Conservation (phyloP, 2,113 vertebrate genomes). For the Microtus ochrogaster region DNA sequence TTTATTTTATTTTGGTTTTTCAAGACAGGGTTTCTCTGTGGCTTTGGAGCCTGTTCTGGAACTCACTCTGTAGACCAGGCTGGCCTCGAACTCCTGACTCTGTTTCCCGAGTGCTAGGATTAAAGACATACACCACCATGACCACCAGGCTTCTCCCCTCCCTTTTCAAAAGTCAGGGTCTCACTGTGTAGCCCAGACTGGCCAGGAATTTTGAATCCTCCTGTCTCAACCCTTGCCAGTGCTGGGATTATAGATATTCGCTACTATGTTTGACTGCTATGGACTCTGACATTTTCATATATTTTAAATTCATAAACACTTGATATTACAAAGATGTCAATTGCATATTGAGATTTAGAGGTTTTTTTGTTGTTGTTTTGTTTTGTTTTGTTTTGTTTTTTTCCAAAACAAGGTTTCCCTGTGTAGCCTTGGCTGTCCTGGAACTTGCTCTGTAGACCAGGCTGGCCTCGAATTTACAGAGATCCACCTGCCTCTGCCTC, state of each 20-base stretch:
- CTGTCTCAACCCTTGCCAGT: not conserved
- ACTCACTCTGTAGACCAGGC: too few species aligned
- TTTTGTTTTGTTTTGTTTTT: not conserved
- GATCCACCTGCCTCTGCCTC: not conserved
- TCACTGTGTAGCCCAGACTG: not conserved
- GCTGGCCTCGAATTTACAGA: not conserved
- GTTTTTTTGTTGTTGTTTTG: not conserved
- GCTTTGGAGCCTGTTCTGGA: too few species aligned
- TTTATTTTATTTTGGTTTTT: too few species aligned
- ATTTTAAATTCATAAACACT: constrained; percentile 17
- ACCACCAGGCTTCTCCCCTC: not conserved
- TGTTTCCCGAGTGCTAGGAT: too few species aligned
- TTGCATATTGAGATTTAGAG: not conserved
- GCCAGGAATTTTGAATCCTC: not conserved
- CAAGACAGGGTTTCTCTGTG: too few species aligned
- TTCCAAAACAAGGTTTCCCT: not conserved
- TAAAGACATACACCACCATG: not conserved
- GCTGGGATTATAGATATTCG: not conserved
- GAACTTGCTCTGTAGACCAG: not conserved
- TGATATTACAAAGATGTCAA: not conserved
- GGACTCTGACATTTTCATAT: not conserved
- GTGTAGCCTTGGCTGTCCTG: not conserved
- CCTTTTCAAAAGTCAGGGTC: not conserved
- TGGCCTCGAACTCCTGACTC: too few species aligned
- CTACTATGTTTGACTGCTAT: not conserved